These are phyloP conservation scores for Dascyllus trimaculatus DNA, from an alignment of 2,113 vertebrate genomes.

Conservation along the genomic window DNA sequence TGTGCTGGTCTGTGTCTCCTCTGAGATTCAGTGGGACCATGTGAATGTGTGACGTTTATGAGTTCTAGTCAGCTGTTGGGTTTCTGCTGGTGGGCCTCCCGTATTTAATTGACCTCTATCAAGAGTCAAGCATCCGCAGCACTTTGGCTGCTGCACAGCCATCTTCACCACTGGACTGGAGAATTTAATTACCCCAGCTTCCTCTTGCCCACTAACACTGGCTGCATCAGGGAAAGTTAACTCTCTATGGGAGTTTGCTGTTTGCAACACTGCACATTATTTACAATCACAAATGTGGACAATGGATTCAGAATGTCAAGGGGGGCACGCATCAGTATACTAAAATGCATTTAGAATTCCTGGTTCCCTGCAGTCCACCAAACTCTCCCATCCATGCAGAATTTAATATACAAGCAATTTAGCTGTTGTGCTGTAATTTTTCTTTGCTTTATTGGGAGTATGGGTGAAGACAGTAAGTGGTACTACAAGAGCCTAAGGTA, in stretches of 20 bases:
- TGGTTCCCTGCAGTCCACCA: slow-evolving; percentile 14
- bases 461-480: slow-evolving; percentile 12
- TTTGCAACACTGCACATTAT: slow-evolving; percentile 49
- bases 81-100: slow-evolving; percentile 8
- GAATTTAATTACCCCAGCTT: slow-evolving; percentile 56
- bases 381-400: slow-evolving; percentile 28
- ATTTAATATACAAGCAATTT: slow-evolving; percentile 41
- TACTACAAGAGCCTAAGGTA: not conserved
- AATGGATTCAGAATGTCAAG: slow-evolving; percentile 43
- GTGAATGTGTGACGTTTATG: not conserved
- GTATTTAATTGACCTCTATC: slow-evolving; percentile 45
- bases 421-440: slow-evolving; percentile 18
- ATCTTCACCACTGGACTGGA: slow-evolving; percentile 38
- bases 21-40: not conserved
- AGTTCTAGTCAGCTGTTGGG: slow-evolving; percentile 18
- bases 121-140: slow-evolving; percentile 46
- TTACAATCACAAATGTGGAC: slow-evolving; percentile 45
- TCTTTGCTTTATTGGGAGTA: slow-evolving; percentile 13
- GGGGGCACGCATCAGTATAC: slow-evolving; percentile 22
- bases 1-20: not conserved
- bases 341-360: slow-evolving; percentile 29
- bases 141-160: slow-evolving; percentile 25
- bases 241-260: slow-evolving; percentile 11
- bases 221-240: slow-evolving; percentile 16
- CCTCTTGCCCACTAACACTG: slow-evolving; percentile 24